Conservation (phyloP, 2,888 invertebrate species). For the Agonopterix alstromeriana region DNA sequence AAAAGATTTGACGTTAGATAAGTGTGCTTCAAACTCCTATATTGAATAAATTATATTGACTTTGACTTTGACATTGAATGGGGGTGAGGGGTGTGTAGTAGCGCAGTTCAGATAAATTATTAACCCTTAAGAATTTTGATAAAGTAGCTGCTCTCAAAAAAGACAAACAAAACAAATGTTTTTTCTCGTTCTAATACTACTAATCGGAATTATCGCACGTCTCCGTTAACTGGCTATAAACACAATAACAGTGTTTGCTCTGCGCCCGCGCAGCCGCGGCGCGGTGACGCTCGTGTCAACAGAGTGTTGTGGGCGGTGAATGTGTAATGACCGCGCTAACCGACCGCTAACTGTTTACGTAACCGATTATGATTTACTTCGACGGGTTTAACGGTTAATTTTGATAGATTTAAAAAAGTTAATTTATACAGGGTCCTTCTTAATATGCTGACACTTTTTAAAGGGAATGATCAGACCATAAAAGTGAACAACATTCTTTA, state of each 20-base stretch:
- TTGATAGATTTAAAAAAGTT: too few species aligned
- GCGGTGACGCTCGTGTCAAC: slow-evolving; percentile 52
- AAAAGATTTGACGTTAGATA: too few species aligned
- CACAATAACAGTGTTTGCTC: slow-evolving; percentile 67
- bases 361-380: slow-evolving; percentile 28
- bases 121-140: slow-evolving; percentile 25
- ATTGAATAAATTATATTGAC: too few species aligned
- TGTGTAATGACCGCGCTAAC: slow-evolving; percentile 55
- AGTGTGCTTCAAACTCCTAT: too few species aligned
- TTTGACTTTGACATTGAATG: too few species aligned
- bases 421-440: too few species aligned
- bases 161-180: slow-evolving; percentile 56
- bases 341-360: slow-evolving; percentile 58
- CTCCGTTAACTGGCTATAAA: slow-evolving; percentile 74
- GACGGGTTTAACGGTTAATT: too few species aligned
- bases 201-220: slow-evolving; percentile 63
- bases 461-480: too few species aligned
- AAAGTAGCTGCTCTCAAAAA: slow-evolving; percentile 66
- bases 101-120: too few species aligned
- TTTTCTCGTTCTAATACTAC: slow-evolving; percentile 56
- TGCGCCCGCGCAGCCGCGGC: slow-evolving; percentile 46
- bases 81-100: too few species aligned
- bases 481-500: too few species aligned
- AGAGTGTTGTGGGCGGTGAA: slow-evolving; percentile 47
- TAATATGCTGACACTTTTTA: too few species aligned